phyloP scores from a whole-genome alignment of 2,113 vertebrate genomes.

The Sceloporus undulatus region DNA sequence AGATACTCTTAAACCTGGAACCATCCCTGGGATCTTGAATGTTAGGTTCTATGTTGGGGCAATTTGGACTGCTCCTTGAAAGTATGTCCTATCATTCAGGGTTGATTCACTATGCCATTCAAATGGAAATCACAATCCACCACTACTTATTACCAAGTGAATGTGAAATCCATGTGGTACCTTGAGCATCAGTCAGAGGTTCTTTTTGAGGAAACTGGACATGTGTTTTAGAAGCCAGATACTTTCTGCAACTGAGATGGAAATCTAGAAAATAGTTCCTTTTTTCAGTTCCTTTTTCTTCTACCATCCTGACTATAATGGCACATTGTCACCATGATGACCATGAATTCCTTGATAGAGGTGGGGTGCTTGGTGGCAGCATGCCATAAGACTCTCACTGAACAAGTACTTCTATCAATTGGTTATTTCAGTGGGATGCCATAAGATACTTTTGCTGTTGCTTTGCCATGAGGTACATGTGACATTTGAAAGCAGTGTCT shows the following conservation, averaged over 20 bases:
- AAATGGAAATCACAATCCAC: no score
- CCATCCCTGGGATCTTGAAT: not conserved
- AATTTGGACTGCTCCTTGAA: no score
- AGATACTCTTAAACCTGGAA: not conserved
- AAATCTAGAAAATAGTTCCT: conserved; percentile 1
- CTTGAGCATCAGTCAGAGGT: not conserved
- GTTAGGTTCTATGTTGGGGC: not conserved
- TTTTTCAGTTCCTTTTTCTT: not conserved
- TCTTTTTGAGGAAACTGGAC: not conserved
- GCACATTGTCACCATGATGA: not conserved
- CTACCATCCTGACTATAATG: not conserved
- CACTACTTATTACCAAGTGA: not conserved
- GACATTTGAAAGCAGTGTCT: conserved; percentile 1
- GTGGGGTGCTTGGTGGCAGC: not conserved
- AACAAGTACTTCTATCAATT: not conserved
- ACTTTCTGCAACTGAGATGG: not conserved
- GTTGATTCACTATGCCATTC: no score
- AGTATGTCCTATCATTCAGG: no score
- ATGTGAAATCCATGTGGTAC: not conserved
- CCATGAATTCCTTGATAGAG: not conserved
- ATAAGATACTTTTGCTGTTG: not conserved
- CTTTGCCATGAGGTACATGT: not conserved
- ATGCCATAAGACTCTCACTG: not conserved
- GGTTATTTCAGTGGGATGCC: not conserved
- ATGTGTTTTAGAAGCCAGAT: not conserved